phyloP scores from a whole-genome alignment of 2,888 invertebrate genomes.

The Drosophila falleni region DNA sequence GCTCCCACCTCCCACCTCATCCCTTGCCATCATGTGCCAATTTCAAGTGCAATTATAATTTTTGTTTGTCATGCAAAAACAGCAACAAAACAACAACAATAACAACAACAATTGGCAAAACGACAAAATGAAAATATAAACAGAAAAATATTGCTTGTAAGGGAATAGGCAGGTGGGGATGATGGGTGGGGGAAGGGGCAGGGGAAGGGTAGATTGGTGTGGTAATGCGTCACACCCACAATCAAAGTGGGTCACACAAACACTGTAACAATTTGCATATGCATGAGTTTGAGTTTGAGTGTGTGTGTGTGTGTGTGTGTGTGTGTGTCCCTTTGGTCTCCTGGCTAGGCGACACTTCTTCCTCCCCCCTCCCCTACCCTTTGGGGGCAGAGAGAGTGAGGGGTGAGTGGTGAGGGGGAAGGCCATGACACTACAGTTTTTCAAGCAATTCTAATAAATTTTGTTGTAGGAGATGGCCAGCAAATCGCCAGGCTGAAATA shows the following conservation, averaged over 20 bases:
- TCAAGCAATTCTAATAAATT: constrained; percentile 74
- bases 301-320: constrained; percentile 33
- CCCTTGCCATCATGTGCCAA: constrained; percentile 54
- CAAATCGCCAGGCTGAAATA: constrained; percentile 61
- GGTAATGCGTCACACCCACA: constrained; percentile 60
- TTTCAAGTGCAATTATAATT: constrained; percentile 80
- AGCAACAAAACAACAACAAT: constrained; percentile 52
- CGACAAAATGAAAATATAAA: constrained; percentile 51
- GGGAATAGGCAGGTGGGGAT: not conserved
- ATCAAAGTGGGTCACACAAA: constrained; percentile 72
- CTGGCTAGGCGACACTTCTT: constrained; percentile 25
- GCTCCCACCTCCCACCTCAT: not conserved
- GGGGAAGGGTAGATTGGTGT: constrained; percentile 12
- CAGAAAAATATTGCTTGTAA: constrained; percentile 42
- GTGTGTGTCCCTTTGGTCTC: constrained; percentile 45
- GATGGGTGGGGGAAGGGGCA: not conserved
- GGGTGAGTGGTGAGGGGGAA: not conserved
- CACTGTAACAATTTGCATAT: constrained; percentile 73
- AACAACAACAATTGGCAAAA: constrained; percentile 52
- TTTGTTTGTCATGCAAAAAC: constrained; percentile 75
- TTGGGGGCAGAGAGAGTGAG: not conserved
- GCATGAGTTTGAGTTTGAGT: constrained; percentile 54
- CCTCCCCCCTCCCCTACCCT: not conserved
- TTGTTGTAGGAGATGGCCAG: constrained; percentile 40
- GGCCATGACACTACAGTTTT: constrained; percentile 64